Conservation (phyloP, 2,113 vertebrate genomes). For the Crypturellus undulatus region DNA sequence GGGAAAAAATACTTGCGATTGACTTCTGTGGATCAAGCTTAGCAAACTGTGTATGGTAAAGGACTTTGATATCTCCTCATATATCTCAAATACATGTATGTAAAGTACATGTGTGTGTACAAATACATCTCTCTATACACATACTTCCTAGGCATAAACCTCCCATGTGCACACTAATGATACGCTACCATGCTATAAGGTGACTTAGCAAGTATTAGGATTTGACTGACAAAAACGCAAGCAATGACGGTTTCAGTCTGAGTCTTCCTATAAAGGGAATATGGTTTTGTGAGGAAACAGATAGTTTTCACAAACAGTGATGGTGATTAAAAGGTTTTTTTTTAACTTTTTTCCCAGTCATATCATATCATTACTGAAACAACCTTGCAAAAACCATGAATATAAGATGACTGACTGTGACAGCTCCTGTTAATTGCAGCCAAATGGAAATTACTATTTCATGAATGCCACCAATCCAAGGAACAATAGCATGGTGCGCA, state of each 20-base stretch:
- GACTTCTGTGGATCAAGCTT: neutral
- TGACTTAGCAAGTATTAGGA: neutral
- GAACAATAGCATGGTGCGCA: neutral
- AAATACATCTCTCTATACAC: neutral
- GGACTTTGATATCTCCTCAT: neutral
- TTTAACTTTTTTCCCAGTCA: neutral
- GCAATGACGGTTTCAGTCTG: neutral
- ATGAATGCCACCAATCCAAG: constrained; percentile 13
- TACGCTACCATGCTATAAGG: neutral
- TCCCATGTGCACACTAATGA: neutral
- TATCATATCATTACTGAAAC: constrained; percentile 31
- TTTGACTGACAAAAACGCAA: neutral
- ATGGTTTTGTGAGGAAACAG: neutral
- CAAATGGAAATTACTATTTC: constrained; percentile 55
- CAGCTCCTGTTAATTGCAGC: constrained; percentile 60
- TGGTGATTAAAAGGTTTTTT: neutral
- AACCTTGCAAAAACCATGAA: constrained; percentile 16
- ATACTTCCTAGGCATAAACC: neutral
- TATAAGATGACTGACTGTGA: constrained; percentile 27
- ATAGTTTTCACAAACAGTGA: constrained; percentile 17
- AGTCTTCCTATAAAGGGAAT: neutral
- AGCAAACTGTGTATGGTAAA: neutral
- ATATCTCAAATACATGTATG: neutral
- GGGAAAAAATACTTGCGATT: neutral
- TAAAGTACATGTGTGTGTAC: neutral